Base-by-base conservation (phyloP, 2,113 vertebrate species). In the Pseudopodoces humilis region DNA sequence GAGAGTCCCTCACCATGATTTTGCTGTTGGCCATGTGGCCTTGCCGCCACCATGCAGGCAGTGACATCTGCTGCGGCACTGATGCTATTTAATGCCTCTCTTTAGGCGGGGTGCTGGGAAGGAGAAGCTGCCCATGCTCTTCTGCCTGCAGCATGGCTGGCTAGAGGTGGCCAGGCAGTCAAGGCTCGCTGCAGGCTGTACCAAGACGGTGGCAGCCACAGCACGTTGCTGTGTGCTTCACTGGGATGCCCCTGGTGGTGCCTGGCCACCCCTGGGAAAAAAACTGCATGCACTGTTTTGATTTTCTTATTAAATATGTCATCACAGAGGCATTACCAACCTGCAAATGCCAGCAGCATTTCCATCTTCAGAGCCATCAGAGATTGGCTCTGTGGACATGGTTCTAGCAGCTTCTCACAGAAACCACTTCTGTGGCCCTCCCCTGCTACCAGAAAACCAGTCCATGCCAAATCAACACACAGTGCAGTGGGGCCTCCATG, bases 131-230 rank as follows among this genome's bases (percentile, higher is more conserved):
- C 7, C 27, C 20, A 15, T 52, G 28, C 37, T 5, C 8, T 13
- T 3, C 11, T 71, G 50, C 50, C 21, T 0, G 4, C 0, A 2
- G 17, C 0, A 1, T 12, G 31, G 41, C 31, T 46, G 10, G 10
- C 13, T 9, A 2, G 31, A 23, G 18, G 31, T 16, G 52, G 31
- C 41, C 18, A 28, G 31, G 41, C 24, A 5, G 33, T 41, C 33
- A 7, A 11, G 41, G 31, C 41, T 22, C 7, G 1, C 23, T 20
- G 16, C 30, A 17, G 52, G 16, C 37, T 2, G 2, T 2, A 2
- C 30, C 1, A 21, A 27, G 23, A 15, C 44, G 69, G 30, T 2
- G 4, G 50, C 0, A 3, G 37, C 22, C 4, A 4, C 20, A 6
- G 52, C 39, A 19, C 3, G 2, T 21, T 10, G 10, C 23, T 9